These are phyloP conservation scores for Nysson spinosus DNA, from an alignment of 2,888 invertebrate genomes.

Conservation along the genomic window DNA sequence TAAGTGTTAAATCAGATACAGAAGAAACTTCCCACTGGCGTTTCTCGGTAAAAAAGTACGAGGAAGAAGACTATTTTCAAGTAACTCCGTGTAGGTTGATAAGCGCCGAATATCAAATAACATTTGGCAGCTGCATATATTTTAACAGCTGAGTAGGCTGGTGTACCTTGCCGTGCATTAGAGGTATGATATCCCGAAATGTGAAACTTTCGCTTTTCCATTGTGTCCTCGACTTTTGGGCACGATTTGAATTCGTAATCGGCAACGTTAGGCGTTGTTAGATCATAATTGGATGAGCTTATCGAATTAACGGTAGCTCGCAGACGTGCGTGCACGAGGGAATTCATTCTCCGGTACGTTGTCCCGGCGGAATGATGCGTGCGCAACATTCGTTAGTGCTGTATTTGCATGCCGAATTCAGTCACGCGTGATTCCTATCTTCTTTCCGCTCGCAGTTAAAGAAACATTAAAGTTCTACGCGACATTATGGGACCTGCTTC, in stretches of 20 bases:
- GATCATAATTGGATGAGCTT: slow-evolving; percentile 17
- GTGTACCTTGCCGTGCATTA: not conserved
- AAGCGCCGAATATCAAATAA: slow-evolving; percentile 22
- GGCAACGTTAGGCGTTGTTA: slow-evolving; percentile 13
- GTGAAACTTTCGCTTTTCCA: slow-evolving; percentile 1
- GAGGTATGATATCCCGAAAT: slow-evolving; percentile 1
- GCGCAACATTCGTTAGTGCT: slow-evolving; percentile 24
- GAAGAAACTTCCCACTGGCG: too few relatives aligned
- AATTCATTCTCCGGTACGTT: not conserved
- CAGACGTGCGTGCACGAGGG: not conserved
- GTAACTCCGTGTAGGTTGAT: slow-evolving; percentile 12
- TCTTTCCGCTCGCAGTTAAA: slow-evolving; percentile 14
- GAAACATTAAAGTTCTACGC: slow-evolving; percentile 24
- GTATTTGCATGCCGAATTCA: slow-evolving; percentile 47
- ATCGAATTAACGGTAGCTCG: slow-evolving; percentile 13
- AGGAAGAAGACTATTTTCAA: not conserved
- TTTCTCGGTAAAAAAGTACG: not conserved
- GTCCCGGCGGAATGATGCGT: not conserved
- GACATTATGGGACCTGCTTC: slow-evolving; percentile 1
- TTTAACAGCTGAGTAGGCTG: slow-evolving; percentile 38
- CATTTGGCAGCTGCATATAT: slow-evolving; percentile 29
- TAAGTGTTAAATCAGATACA: too few relatives aligned
- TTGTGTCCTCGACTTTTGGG: not conserved
- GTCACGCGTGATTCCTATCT: slow-evolving; percentile 42
- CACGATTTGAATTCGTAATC: not conserved